Evolutionary conservation across 2,113 vertebrate species (phyloP), one percentile per base, ranked within the genome.

Genomic region (Nerophis ophidion): DNA sequence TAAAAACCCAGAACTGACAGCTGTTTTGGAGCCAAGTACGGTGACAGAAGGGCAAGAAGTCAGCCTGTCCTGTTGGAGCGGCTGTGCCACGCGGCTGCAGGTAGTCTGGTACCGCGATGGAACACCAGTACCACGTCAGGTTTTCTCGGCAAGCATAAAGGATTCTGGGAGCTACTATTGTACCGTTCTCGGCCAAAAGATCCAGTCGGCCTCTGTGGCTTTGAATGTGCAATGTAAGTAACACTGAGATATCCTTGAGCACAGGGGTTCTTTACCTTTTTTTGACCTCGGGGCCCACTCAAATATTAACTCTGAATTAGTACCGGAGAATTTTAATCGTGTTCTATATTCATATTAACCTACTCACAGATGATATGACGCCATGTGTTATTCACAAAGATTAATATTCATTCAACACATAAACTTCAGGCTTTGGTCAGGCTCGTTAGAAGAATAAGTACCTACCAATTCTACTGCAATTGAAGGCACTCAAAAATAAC

Each of bases 31-130:
- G 47, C 59, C 59, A 11, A 61, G 9, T 47, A 66, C 63, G 12
- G 79, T 81, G 67, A 69, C 63, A 26, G 82, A 80, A 40, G 83
- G 82, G 15, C 63, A 60, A 1, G 0, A 0, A 1, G 79, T 87
- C 49, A 34, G 0, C 0, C 67, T 86, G 63, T 62, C 16, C 60
- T 86, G 84, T 2, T 7, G 5, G 51, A 57, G 54, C 5, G 57
- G 19, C 2, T 83, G 79, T 59, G 1, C 15, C 1, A 19, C 48
- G n/a, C 5, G 12, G 1, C 11, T 0, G 0, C 16, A 8, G 16
- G 34, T 7, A 11, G 14, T 71, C 35, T 87, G 72, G 81, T 81
- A 74, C 53, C 77, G 48, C 70, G 59, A 61, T 40, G 59, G 59
- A 8, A 13, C 57, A 36, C 46, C 0, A 10, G 38, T 82, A 3